Conservation (phyloP, 1,140 invertebrate species). For the Formica selysi region DNA sequence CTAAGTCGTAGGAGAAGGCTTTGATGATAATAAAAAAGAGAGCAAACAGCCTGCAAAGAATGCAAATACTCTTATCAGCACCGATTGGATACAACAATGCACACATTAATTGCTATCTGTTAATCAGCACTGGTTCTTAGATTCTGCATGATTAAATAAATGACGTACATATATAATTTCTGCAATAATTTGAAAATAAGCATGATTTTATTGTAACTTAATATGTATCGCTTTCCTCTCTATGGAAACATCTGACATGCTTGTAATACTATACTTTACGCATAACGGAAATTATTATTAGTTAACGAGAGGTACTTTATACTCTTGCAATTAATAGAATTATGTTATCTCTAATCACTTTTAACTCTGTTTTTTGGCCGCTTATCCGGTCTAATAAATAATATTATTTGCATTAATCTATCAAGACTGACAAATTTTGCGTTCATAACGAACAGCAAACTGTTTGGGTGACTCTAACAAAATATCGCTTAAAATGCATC, state of each 20-base stretch:
- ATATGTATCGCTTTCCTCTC: slow-evolving; percentile 31
- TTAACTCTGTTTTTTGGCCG: neutral
- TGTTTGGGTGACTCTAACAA: slow-evolving; percentile 23
- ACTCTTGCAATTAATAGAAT: slow-evolving; percentile 27
- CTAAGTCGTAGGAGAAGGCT: neutral
- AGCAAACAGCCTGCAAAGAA: neutral
- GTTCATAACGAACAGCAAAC: slow-evolving; percentile 1
- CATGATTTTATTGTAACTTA: slow-evolving; percentile 31
- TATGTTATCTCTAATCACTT: neutral
- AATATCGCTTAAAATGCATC: slow-evolving; percentile 69
- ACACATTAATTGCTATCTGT: slow-evolving; percentile 17
- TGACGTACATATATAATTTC: slow-evolving; percentile 1
- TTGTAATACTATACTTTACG: slow-evolving; percentile 28
- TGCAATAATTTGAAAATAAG: slow-evolving; percentile 22
- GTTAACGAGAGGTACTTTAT: slow-evolving; percentile 9
- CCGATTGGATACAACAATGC: neutral
- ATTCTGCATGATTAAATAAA: slow-evolving; percentile 35
- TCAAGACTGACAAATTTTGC: slow-evolving; percentile 16
- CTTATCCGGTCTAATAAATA: slow-evolving; percentile 29
- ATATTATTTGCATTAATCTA: slow-evolving; percentile 32
- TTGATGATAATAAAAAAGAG: neutral
- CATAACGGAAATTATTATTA: slow-evolving; percentile 32
- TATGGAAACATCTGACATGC: slow-evolving; percentile 30
- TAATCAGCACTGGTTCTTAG: slow-evolving; percentile 13
- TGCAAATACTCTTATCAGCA: neutral